Base-by-base conservation (phyloP, 2,888 invertebrate species). In the Sphinx pinastri region DNA sequence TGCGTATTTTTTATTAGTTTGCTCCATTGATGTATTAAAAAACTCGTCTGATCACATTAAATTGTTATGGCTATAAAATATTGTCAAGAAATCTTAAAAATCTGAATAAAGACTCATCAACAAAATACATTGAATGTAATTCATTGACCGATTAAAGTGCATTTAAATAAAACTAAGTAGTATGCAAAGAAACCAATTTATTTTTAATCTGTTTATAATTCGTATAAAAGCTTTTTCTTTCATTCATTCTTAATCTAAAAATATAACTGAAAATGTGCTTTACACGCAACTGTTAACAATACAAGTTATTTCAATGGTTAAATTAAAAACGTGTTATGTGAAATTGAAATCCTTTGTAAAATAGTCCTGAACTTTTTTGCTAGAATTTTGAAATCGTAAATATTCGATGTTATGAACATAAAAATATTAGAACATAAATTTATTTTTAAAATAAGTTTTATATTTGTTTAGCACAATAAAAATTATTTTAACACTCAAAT, bases 231-330 rank as follows among this genome's bases (percentile, higher is more conserved):
- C 31, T 1, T 14, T 58, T 58, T 58, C 13, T 49, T 63, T 47
- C 19, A 63, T 63, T 63, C n/a, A 16, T 11, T 47, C n/a, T 47
- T 12, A 16, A 63, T 47, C 47, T 47, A 63, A 14, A 47, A 13
- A 19, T 63, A 12, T 6, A 49, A 49, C 7, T 13, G 16, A 55
- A 7, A 14, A 38, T 38, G 14, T 4, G 16, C 45, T 16, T 54
- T 16, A 54, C 60, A 63, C 63, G 19, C 63, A 49, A 63, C 12
- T 19, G 16, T 19, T 63, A 13, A 63, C 12, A 19, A 49, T 19
- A 63, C 16, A 13, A 63, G 60, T 47, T 16, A 10, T 60, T 45
- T 47, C 19, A 63, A 63, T 63, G 49, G 47, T 63, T 63, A 12
- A 5, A 63, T 63, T 63, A 13, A 13, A 14, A 63, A 47, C 13